Percentiles rank a stretch among this genome's conserved stretches.
Evolutionary conservation across 2,888 invertebrate species (phyloP).

Genomic region (Brachyopa scutellaris): DNA sequence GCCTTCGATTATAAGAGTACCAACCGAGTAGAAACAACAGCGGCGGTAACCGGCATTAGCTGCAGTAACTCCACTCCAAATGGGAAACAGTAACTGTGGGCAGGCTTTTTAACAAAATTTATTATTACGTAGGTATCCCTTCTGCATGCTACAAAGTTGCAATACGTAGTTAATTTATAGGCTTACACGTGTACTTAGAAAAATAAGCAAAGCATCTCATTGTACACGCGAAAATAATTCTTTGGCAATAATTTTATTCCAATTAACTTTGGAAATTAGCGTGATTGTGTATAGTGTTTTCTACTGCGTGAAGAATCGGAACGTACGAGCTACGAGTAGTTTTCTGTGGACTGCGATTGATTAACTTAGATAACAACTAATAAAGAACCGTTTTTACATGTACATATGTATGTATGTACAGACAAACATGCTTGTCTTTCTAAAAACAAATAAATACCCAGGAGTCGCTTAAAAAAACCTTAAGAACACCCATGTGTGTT

Average conservation of each 20-base stretch:
- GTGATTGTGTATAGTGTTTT: neutral
- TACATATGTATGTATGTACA: too few relatives aligned
- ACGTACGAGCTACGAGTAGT: too few relatives aligned
- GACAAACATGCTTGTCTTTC: too few relatives aligned
- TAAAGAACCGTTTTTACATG: too few relatives aligned
- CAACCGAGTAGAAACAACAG: neutral
- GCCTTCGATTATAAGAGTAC: constrained; percentile 31
- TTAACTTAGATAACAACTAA: too few relatives aligned
- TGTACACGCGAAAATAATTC: constrained; percentile 8
- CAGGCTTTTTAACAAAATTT: neutral
- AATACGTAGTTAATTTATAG: constrained; percentile 8
- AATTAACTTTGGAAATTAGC: neutral
- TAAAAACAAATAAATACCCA: too few relatives aligned
- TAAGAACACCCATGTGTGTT: too few relatives aligned
- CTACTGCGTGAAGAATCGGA: neutral
- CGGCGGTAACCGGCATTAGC: neutral
- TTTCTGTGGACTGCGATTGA: too few relatives aligned
- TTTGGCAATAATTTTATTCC: constrained; percentile 3
- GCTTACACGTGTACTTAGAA: constrained; percentile 6
- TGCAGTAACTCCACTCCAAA: neutral
- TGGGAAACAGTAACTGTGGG: neutral
- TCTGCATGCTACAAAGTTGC: neutral
- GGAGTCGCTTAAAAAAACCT: too few relatives aligned
- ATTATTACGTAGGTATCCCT: neutral
- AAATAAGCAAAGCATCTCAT: constrained; percentile 11